phyloP scores from a whole-genome alignment of 2,888 invertebrate genomes.

The Himalopsyche anomala region DNA sequence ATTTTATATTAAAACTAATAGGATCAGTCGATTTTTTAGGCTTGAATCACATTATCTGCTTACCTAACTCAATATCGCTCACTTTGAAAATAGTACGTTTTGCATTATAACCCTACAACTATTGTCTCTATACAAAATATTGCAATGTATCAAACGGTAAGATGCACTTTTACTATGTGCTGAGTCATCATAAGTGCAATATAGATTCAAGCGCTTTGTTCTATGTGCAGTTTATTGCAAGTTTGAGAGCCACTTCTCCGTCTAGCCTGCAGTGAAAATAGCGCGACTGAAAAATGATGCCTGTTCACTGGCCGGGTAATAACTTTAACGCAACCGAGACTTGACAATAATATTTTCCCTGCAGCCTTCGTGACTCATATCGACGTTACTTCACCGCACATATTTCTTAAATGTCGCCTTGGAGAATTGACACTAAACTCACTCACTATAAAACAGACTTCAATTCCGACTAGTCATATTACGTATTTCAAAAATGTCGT shows the following conservation, averaged over 20 bases:
- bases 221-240: not conserved
- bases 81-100: too few species aligned
- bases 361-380: not conserved
- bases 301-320: conserved; percentile 2
- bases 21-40: too few species aligned
- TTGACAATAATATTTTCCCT: conserved; percentile 21
- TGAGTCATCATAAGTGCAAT: not conserved
- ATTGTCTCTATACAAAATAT: too few species aligned
- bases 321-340: not conserved
- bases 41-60: too few species aligned
- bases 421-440: too few species aligned
- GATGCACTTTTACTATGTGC: not conserved
- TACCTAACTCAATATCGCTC: too few species aligned
- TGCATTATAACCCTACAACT: too few species aligned
- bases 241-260: not conserved
- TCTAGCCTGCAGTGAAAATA: conserved; percentile 4
- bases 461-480: too few species aligned
- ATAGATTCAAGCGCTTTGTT: not conserved
- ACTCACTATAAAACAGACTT: too few species aligned
- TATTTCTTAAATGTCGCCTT: not conserved
- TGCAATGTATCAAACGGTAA: not conserved
- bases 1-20: too few species aligned
- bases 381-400: not conserved
- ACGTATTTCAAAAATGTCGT: too few species aligned
- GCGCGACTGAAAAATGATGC: not conserved